Percentiles rank a stretch among this genome's conserved stretches.
These are phyloP conservation scores for Lamproptera curius DNA, from an alignment of 2,888 invertebrate species.

Conservation along the genomic window DNA sequence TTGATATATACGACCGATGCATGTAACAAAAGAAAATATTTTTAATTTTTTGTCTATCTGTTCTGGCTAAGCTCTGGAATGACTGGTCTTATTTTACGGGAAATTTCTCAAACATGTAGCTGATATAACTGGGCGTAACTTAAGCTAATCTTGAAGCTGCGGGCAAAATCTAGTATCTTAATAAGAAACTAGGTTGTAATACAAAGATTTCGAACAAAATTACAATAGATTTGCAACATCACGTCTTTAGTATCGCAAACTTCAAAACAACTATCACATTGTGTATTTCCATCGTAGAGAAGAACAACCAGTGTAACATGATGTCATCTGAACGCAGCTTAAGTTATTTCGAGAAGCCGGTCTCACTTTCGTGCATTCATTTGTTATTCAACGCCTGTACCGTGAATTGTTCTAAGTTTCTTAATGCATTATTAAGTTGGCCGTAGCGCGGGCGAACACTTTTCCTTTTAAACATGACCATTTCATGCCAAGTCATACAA, in stretches of 20 bases:
- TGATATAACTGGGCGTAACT: too few species aligned
- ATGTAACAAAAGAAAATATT: too few species aligned
- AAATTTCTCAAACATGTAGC: too few species aligned
- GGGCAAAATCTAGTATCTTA: too few species aligned
- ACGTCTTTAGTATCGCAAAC: not conserved
- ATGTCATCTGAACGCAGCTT: slow-evolving; percentile 18
- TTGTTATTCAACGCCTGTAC: slow-evolving; percentile 28
- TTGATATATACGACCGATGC: too few species aligned
- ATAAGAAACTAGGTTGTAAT: too few species aligned
- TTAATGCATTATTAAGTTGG: slow-evolving; percentile 16
- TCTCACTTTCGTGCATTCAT: slow-evolving; percentile 28
- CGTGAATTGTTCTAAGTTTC: slow-evolving; percentile 21
- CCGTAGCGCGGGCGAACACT: slow-evolving; percentile 10
- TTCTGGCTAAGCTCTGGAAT: too few species aligned
- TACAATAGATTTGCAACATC: too few species aligned
- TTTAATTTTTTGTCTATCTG: too few species aligned
- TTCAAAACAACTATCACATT: slow-evolving; percentile 6
- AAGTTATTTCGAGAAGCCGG: slow-evolving; percentile 16
- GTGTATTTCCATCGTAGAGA: slow-evolving; percentile 3
- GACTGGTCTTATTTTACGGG: too few species aligned
- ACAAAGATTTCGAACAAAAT: too few species aligned
- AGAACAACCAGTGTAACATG: slow-evolving; percentile 10
- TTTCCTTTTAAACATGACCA: slow-evolving; percentile 17
- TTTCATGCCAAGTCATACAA: slow-evolving; percentile 21
- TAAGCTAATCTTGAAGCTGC: too few species aligned